Evolutionary conservation across 2,888 invertebrate genomes (phyloP).

Genomic region (Lasius platythorax): DNA sequence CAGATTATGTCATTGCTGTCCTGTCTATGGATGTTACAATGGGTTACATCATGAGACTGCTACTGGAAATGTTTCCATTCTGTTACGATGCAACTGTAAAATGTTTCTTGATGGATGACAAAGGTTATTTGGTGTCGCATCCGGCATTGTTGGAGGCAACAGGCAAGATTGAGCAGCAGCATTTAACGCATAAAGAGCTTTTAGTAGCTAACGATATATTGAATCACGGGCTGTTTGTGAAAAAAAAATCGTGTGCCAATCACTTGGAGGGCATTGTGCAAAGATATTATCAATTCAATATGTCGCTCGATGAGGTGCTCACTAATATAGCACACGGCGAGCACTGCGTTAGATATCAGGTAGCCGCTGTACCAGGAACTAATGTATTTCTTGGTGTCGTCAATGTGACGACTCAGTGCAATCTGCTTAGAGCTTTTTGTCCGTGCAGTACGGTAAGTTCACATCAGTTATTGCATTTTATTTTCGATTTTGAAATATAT

Average conservation of each 20-base stretch:
- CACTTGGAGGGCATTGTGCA: conserved; percentile 95
- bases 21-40: conserved; percentile 95
- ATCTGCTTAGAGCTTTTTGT: conserved; percentile 93
- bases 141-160: conserved; percentile 92
- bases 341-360: conserved; percentile 95
- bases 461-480: conserved; percentile 16
- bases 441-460: conserved; percentile 93
- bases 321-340: conserved; percentile 95
- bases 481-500: conserved; percentile 14
- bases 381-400: conserved; percentile 96
- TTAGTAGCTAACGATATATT: conserved; percentile 96
- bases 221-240: conserved; percentile 93
- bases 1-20: conserved; percentile 89
- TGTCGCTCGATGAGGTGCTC: conserved; percentile 91
- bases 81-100: conserved; percentile 91
- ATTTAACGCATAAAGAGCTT: conserved; percentile 96
- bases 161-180: conserved; percentile 92
- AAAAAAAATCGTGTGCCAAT: conserved; percentile 94
- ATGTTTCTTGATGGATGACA: conserved; percentile 96
- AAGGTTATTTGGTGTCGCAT: conserved; percentile 95
- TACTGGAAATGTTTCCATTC: conserved; percentile 90
- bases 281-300: conserved; percentile 93
- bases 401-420: conserved; percentile 92
- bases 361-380: conserved; percentile 93
- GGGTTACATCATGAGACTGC: conserved; percentile 93